Evolutionary conservation across 64 coral and sea anemone genomes (phyloP), one percentile per base, ranked within the genome.

Genomic region (Montipora foliosa): DNA sequence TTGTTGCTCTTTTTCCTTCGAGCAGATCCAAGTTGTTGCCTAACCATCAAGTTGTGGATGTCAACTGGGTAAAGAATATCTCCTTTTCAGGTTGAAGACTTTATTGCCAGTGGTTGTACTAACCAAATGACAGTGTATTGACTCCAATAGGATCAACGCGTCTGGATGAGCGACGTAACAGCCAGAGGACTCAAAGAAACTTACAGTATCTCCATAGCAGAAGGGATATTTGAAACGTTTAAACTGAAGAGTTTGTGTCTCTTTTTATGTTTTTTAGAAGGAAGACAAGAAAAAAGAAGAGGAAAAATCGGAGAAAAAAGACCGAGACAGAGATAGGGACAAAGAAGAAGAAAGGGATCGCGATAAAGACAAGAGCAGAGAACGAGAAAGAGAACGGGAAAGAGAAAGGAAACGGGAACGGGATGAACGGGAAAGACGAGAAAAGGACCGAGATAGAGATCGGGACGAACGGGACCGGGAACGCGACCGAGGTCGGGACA

Each of bases 271-370:
- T 67, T 91, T 20, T 75, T 79, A 98, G 96, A 98, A 95, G 84
- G 96, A 98, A 79, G 96, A 98, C 91, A 98, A 95, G 88, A 94
- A 95, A 80, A 90, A 87, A 68, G 93, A 95, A 90, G 93, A 98
- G 72, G 96, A 95, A 81, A 84, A 85, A 1, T 86, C 94, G 53
- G 91, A 98, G 72, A 67, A 75, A 70, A 82, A 96, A 70, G 96
- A 98, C 1, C 94, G 93, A 64, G 88, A 93, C 49, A 74, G 96
- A 89, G 46, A 98, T 2, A 91, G 95, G 22, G 95, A 90, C 5
- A 80, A 80, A 84, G 95, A 95, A 13, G 87, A 84, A 64, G 29
- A 67, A 0, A 74, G 92, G 12, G 85, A 88, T 10, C 81, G 66
- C 20, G 96, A 73, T 13, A 25, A 81, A n/a, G 90, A 92, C 6